These are phyloP conservation scores for Quadroppia sp. DNA, from an alignment of 2,888 invertebrate genomes.

Conservation along the genomic window DNA sequence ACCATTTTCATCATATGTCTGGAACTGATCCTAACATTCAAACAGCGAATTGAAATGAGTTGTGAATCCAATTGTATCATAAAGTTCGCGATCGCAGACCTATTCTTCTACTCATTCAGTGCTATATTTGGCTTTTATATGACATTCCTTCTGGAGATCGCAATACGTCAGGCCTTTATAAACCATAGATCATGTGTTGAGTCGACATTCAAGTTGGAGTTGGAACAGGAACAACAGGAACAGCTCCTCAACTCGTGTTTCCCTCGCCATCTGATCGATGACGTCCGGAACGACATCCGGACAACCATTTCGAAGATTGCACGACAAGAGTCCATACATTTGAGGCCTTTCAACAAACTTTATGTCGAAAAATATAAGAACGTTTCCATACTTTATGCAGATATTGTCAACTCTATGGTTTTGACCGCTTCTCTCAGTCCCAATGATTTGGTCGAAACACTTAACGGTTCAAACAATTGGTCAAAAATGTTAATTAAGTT, in stretches of 20 bases:
- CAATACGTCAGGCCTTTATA: constrained; percentile 77
- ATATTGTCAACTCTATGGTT: constrained; percentile 87
- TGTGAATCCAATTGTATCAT: constrained; percentile 1
- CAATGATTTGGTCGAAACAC: constrained; percentile 73
- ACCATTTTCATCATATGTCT: constrained; percentile 65
- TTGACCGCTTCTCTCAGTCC: constrained; percentile 77
- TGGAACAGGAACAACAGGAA: constrained; percentile 80
- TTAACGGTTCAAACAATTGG: constrained; percentile 60
- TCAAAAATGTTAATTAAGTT: too few species aligned
- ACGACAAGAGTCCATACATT: constrained; percentile 13
- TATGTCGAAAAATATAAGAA: constrained; percentile 82
- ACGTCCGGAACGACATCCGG: constrained; percentile 59
- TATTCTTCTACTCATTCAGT: constrained; percentile 67
- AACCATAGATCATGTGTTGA: constrained; percentile 81
- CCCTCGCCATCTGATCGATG: constrained; percentile 72
- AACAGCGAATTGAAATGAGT: not conserved
- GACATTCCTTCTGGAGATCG: constrained; percentile 79
- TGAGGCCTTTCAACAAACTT: constrained; percentile 63
- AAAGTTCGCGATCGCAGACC: constrained; percentile 56
- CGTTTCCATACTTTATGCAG: constrained; percentile 83
- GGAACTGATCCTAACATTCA: constrained; percentile 60
- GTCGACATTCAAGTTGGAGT: constrained; percentile 72
- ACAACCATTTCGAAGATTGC: constrained; percentile 52
- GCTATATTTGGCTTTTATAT: constrained; percentile 82
- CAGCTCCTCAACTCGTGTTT: constrained; percentile 53